These are phyloP conservation scores for Trogon surrucura DNA, from an alignment of 2,113 vertebrate species.

Conservation along the genomic window DNA sequence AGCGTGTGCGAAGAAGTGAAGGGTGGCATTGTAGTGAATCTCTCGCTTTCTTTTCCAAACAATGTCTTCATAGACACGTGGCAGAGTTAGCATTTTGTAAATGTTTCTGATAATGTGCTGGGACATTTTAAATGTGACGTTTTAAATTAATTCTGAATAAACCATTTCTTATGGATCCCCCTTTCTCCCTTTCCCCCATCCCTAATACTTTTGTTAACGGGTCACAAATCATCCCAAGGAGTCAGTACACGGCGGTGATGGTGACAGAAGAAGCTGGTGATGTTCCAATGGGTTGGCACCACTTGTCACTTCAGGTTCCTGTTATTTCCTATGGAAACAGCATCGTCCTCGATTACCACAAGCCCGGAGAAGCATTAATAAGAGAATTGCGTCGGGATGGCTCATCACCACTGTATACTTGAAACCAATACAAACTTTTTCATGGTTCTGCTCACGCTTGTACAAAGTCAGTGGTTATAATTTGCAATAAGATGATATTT, in stretches of 20 bases:
- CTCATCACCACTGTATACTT: constrained; percentile 53
- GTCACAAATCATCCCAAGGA: background rate
- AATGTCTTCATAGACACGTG: background rate
- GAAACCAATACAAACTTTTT: constrained; percentile 69
- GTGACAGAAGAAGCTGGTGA: background rate
- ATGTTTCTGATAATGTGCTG: constrained; percentile 52
- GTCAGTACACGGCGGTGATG: constrained; percentile 40
- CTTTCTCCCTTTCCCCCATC: background rate
- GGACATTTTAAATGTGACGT: constrained; percentile 58
- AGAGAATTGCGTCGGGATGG: constrained; percentile 5
- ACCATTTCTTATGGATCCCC: background rate
- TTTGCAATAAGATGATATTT: constrained; percentile 56
- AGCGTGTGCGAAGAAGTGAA: background rate
- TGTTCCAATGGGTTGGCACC: constrained; percentile 31
- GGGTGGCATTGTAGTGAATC: background rate
- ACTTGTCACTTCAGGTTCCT: constrained; percentile 66
- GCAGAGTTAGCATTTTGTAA: constrained; percentile 39
- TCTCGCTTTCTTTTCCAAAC: background rate
- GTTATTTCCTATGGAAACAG: constrained; percentile 83
- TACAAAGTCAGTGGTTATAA: constrained; percentile 56
- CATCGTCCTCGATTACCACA: constrained; percentile 8
- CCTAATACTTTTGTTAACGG: background rate
- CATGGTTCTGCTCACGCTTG: constrained; percentile 44
- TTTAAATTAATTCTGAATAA: constrained; percentile 46
- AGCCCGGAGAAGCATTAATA: constrained; percentile 17